phyloP scores from a whole-genome alignment of 64 coral and sea anemone species.

The Porites lutea region DNA sequence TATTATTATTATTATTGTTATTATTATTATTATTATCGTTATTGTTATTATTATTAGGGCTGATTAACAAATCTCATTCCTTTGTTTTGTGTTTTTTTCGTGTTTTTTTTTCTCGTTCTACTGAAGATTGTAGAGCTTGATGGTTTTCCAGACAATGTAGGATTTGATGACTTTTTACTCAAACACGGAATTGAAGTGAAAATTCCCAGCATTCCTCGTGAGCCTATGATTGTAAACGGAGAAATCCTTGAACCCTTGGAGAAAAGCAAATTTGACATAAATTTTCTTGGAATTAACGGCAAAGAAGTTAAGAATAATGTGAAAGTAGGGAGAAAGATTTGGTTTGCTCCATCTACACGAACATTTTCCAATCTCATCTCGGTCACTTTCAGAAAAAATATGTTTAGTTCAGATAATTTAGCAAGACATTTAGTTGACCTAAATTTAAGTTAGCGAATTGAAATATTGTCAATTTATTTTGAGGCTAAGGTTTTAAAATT shows the following conservation, averaged over 20 bases:
- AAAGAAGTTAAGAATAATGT: neutral
- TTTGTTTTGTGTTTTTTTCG: too few species aligned
- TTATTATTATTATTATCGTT: too few species aligned
- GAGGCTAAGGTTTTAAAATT: too few species aligned
- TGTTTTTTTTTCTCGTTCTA: neutral
- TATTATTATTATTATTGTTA: too few species aligned
- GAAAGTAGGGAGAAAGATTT: slow-evolving; percentile 24
- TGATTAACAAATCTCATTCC: too few species aligned
- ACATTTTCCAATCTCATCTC: too few species aligned
- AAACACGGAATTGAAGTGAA: slow-evolving; percentile 3
- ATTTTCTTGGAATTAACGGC: slow-evolving; percentile 27
- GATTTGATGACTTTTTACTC: neutral
- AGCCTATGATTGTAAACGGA: neutral
- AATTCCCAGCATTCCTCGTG: neutral
- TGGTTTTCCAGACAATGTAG: neutral
- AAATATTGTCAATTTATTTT: too few species aligned
- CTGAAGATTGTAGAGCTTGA: slow-evolving; percentile 19
- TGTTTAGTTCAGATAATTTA: too few species aligned
- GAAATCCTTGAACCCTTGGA: slow-evolving; percentile 20
- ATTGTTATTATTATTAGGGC: too few species aligned
- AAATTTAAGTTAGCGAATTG: too few species aligned
- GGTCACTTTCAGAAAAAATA: too few species aligned
- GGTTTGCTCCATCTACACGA: slow-evolving; percentile 6
- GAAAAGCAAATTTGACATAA: slow-evolving; percentile 2
- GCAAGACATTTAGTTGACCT: too few species aligned